These are phyloP conservation scores for Leptopilina boulardi DNA, from an alignment of 1,140 invertebrate genomes.

Conservation along the genomic window DNA sequence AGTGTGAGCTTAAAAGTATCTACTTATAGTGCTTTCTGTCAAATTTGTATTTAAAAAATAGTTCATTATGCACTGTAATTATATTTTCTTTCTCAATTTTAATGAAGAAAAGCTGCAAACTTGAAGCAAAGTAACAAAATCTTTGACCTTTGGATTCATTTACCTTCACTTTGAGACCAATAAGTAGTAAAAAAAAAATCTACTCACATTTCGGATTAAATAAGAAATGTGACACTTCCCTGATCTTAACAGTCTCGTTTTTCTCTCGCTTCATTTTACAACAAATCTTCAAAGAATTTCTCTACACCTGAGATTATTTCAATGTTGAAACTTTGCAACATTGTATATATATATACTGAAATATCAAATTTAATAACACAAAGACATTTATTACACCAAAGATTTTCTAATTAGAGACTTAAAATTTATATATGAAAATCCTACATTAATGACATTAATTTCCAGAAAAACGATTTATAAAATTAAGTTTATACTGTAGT, in stretches of 20 bases:
- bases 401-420: too few relatives aligned
- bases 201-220: not conserved
- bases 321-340: not conserved
- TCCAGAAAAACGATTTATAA: too few relatives aligned
- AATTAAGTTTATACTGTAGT: too few relatives aligned
- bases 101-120: not conserved
- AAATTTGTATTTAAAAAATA: too few relatives aligned
- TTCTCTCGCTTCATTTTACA: not conserved
- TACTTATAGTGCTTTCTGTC: too few relatives aligned
- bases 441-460: too few relatives aligned
- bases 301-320: not conserved
- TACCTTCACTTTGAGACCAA: not conserved
- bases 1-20: too few relatives aligned
- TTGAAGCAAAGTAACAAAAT: not conserved
- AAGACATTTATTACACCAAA: not conserved
- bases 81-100: too few relatives aligned
- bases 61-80: too few relatives aligned
- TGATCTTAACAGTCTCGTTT: constrained; percentile 10
- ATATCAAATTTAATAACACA: not conserved
- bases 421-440: too few relatives aligned
- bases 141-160: not conserved
- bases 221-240: constrained; percentile 8
- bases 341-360: not conserved
- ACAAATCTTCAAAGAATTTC: not conserved
- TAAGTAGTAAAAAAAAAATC: not conserved